phyloP scores from a whole-genome alignment of 2,113 vertebrate genomes.

The Pelecanoides urinatrix region DNA sequence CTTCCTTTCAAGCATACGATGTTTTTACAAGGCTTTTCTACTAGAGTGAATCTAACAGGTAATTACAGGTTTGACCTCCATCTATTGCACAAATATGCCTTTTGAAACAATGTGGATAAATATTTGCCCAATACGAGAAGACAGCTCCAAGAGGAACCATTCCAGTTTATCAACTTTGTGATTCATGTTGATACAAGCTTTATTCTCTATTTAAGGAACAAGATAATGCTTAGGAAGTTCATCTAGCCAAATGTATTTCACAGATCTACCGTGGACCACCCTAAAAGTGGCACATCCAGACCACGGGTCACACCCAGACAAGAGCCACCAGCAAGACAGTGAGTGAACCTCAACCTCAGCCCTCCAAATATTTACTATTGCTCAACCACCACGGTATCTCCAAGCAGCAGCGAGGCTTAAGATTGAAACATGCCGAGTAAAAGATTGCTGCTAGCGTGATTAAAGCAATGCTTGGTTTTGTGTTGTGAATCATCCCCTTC shows the following conservation, averaged over 20 bases:
- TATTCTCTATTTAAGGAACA: conserved; percentile 27
- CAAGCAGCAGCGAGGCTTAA: background rate
- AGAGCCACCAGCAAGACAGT: background rate
- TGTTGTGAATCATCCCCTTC: background rate
- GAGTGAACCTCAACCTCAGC: background rate
- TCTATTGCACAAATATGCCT: conserved; percentile 53
- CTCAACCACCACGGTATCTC: background rate
- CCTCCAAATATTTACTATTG: background rate
- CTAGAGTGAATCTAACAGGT: conserved; percentile 3
- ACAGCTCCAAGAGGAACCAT: conserved; percentile 38
- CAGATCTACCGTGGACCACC: background rate
- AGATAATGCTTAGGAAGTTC: conserved; percentile 12
- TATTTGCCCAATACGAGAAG: conserved; percentile 49
- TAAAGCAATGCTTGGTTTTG: background rate
- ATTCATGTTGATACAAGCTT: conserved; percentile 52
- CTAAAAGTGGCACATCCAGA: background rate
- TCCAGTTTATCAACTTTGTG: conserved; percentile 64
- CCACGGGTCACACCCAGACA: background rate
- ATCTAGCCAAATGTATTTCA: background rate
- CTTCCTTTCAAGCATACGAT: background rate
- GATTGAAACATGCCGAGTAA: rapidly evolving
- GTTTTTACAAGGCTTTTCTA: background rate
- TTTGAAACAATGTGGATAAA: conserved; percentile 51
- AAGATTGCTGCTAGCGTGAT: background rate
- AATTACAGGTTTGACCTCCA: conserved; percentile 60